A percentile compares a stretch with the other conserved stretches of the same genome.
Evolutionary conservation across 2,797 vertebrate species (phyloP).

Genomic region (Alauda arvensis): DNA sequence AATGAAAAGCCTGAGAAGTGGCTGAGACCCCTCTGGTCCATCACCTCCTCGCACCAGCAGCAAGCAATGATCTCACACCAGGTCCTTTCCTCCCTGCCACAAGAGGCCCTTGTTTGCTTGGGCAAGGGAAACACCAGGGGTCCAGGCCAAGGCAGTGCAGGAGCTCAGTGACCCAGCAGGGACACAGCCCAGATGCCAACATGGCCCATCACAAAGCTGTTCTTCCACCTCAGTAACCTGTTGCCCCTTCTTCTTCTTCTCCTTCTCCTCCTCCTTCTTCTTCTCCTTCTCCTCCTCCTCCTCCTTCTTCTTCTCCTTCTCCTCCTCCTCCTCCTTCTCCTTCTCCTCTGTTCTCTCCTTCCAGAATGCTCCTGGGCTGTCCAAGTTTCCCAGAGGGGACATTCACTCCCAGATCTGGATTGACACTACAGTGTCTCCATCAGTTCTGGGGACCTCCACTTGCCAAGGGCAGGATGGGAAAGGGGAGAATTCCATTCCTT

Average conservation of each 20-base stretch:
- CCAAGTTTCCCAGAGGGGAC: neutral
- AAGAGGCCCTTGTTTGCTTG: neutral
- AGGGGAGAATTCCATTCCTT: neutral
- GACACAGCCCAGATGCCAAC: neutral
- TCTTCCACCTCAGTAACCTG: neutral
- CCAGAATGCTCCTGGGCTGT: neutral
- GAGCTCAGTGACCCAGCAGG: neutral
- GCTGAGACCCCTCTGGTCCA: neutral
- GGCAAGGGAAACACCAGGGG: neutral
- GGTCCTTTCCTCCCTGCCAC: neutral
- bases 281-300: too few species aligned
- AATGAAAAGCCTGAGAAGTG: neutral
- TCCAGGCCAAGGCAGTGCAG: neutral
- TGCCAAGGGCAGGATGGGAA: neutral
- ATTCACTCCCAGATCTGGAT: neutral
- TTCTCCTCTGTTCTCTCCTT: neutral
- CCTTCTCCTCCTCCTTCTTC: neutral
- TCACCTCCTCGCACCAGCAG: neutral
- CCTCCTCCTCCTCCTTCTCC: accelerated
- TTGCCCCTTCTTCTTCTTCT: neutral
- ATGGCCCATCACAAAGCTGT: neutral
- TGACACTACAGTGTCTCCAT: neutral
- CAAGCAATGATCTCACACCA: neutral
- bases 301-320: accelerated
- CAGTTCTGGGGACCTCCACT: neutral